phyloP scores from a whole-genome alignment of 2,797 vertebrate species.

The Chloroceryle inda region DNA sequence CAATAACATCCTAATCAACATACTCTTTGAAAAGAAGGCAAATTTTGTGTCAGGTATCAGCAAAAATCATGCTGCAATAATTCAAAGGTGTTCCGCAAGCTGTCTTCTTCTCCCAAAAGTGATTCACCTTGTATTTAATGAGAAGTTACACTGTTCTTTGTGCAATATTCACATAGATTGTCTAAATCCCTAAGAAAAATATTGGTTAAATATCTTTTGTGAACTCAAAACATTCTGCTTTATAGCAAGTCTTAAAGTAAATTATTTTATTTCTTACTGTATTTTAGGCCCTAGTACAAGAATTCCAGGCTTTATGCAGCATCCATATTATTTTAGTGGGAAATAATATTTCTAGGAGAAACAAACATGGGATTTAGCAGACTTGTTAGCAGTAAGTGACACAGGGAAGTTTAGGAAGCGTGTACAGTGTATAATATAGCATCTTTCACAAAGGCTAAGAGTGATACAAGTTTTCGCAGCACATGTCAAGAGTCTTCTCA shows the following conservation, averaged over 20 bases:
- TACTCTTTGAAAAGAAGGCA: neutral
- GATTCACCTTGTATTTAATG: conserved; percentile 46
- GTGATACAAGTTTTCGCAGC: conserved; percentile 77
- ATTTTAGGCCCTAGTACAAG: neutral
- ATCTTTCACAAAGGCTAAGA: conserved; percentile 85
- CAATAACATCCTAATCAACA: neutral
- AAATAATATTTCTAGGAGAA: conserved; percentile 13
- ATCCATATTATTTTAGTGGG: neutral
- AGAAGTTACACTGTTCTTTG: conserved; percentile 40
- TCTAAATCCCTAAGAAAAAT: conserved; percentile 25
- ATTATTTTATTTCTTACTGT: conserved; percentile 23
- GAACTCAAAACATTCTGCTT: neutral
- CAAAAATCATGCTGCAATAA: neutral
- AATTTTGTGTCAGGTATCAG: neutral
- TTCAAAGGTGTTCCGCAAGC: neutral
- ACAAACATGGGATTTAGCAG: neutral
- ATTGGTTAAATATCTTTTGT: neutral
- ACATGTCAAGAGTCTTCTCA: conserved; percentile 78
- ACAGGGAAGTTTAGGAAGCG: neutral
- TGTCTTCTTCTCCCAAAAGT: conserved; percentile 30
- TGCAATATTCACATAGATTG: neutral
- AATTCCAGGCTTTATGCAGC: neutral
- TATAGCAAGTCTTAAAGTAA: neutral
- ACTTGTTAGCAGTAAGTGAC: conserved; percentile 9
- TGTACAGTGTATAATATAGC: neutral